Percentiles rank a stretch among this genome's conserved stretches.
Conservation (phyloP, 2,113 vertebrate species). For the Galbula dea region DNA sequence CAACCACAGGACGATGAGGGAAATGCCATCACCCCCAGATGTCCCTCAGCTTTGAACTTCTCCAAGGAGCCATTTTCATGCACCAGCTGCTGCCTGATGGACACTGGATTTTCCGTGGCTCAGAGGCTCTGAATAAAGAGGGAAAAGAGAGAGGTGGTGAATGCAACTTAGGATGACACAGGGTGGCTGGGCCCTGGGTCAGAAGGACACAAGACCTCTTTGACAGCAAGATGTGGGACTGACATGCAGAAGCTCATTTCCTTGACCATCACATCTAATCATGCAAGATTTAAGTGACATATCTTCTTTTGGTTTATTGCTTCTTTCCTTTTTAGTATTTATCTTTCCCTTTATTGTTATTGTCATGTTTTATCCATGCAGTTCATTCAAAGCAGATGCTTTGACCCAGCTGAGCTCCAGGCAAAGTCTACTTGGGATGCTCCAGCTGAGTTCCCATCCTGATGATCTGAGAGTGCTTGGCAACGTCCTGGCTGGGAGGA, state of each 20-base stretch:
- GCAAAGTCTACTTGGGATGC: background rate
- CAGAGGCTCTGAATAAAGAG: background rate
- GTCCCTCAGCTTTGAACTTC: background rate
- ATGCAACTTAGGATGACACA: background rate
- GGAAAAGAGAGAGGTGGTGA: background rate
- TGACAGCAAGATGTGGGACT: background rate
- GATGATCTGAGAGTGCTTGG: background rate
- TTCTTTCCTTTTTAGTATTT: background rate
- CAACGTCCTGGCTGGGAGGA: fast-evolving
- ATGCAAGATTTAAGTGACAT: background rate
- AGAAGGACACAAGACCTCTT: background rate
- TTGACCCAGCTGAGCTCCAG: background rate
- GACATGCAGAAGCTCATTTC: background rate
- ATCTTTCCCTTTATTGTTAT: no score
- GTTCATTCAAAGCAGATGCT: constrained; percentile 14
- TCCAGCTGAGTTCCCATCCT: background rate
- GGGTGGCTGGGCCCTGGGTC: background rate
- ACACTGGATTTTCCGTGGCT: background rate
- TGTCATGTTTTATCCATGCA: background rate
- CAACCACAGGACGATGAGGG: background rate
- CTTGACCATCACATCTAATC: background rate
- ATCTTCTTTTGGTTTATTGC: background rate
- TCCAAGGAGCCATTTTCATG: background rate
- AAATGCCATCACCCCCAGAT: background rate
- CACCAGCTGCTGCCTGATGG: background rate